Base-by-base conservation (phyloP, 2,797 vertebrate genomes). In the Tenualosa thibaudeaui region DNA sequence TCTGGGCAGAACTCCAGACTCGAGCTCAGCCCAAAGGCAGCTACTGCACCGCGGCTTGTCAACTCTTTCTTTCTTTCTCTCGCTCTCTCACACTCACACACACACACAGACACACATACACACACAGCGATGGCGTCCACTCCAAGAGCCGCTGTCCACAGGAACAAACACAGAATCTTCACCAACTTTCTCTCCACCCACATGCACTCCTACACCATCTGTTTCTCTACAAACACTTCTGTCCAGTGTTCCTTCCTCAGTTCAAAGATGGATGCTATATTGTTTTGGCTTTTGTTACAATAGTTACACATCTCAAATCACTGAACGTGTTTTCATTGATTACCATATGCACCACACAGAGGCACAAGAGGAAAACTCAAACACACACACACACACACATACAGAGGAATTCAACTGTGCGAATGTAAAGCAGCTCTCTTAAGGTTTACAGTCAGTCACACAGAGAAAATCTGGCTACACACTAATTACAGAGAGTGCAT, bases 11-110 rank as follows among this genome's bases (percentile, higher is more conserved):
- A 22, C 40, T 78, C 71, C 71, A 78, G 71, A 46, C 71, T 78
- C 71, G 19, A 78, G 71, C 71, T 78, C 71, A 78, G 71, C 71
- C 40, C 71, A 78, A 78, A 46, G 71, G 71, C 71, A 78, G 71
- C 71, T 78, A 78, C 71, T 78, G 71, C 71, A 78, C 71, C 71
- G 71, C 40, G 65, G 26, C 65, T n/a, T 65, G 62, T 75, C 12
- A 31, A 40, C 68, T 40, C 68, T 17, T 31, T 17, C 68, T 17
- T 24, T 31, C 62, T 31, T 24, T 31, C 62, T 2, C 9, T n/a
- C 58, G 3, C 58, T 62, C 58, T 19, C 58, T 62, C 58, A n/a
- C 58, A 1, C 62, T 10, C 62, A 22, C 62, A 22, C 62, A 24
- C 62, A 24, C 62, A 24, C 62, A 26, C 62, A 24, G 24, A 26